These are phyloP conservation scores for Drosophila teissieri DNA, from an alignment of 1,140 invertebrate species.

Conservation along the genomic window DNA sequence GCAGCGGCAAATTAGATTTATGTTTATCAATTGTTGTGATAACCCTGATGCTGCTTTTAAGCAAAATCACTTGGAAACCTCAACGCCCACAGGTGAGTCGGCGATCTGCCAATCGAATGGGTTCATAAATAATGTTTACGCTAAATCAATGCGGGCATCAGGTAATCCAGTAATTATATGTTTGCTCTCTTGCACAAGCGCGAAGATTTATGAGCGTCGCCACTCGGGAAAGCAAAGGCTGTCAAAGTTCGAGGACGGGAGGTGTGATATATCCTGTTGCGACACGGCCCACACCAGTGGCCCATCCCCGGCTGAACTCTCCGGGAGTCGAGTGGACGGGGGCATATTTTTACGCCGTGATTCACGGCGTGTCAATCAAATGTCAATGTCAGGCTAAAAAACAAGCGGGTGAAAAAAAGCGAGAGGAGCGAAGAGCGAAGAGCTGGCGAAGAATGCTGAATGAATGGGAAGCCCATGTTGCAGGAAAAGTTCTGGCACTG, in stretches of 20 bases:
- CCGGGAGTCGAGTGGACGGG: conserved; percentile 20
- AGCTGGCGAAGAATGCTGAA: conserved; percentile 28
- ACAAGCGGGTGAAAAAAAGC: conserved; percentile 16
- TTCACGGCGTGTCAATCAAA: conserved; percentile 81
- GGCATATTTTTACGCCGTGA: conserved; percentile 69
- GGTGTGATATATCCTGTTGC: conserved; percentile 57
- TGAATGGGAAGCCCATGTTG: conserved; percentile 14
- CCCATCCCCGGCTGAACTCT: conserved; percentile 1
- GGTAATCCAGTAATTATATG: conserved; percentile 59
- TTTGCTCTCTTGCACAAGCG: conserved; percentile 23
- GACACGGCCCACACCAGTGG: conserved; percentile 22
- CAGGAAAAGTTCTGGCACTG: conserved; percentile 27
- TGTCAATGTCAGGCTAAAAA: conserved; percentile 77
- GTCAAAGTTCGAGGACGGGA: conserved; percentile 29
- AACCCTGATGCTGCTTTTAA: conserved; percentile 43
- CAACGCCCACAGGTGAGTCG: neutral
- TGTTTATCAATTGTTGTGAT: conserved; percentile 56
- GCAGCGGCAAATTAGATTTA: conserved; percentile 51
- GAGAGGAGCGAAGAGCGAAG: neutral
- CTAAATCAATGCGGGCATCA: conserved; percentile 50
- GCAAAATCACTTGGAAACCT: neutral
- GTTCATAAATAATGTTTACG: conserved; percentile 46
- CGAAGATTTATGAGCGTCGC: conserved; percentile 40
- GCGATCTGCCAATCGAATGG: conserved; percentile 1
- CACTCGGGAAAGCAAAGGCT: conserved; percentile 33